Percentiles rank a stretch among this genome's conserved stretches.
Evolutionary conservation across 2,113 vertebrate genomes (phyloP).

Genomic region (Murina feae): DNA sequence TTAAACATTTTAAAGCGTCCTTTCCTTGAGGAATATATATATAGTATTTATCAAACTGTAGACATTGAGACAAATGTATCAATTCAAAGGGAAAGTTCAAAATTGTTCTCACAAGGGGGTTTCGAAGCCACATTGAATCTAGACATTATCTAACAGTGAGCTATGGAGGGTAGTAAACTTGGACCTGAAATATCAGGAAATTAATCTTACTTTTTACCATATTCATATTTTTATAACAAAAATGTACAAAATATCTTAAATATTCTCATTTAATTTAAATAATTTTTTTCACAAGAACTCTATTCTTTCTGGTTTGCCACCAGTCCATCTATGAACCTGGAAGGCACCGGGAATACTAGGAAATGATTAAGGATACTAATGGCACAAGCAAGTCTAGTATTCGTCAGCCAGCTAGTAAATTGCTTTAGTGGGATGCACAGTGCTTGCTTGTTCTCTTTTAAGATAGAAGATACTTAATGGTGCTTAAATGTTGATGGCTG

Average conservation of each 20-base stretch:
- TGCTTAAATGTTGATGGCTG: neutral
- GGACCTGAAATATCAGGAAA: conserved; percentile 57
- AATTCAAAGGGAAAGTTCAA: conserved; percentile 65
- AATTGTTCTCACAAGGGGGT: conserved; percentile 53
- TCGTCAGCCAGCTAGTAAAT: neutral
- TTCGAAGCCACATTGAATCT: conserved; percentile 49
- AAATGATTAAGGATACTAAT: neutral
- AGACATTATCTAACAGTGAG: conserved; percentile 65
- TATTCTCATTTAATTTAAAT: neutral
- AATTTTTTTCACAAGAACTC: neutral
- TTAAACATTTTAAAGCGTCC: neutral
- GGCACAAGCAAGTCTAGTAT: neutral
- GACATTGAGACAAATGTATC: conserved; percentile 72
- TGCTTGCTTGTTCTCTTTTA: neutral
- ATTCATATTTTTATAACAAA: neutral
- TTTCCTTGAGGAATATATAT: conserved; percentile 5
- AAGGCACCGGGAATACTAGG: conserved; percentile 6
- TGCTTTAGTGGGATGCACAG: rapidly evolving
- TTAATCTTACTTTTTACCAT: neutral
- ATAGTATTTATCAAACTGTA: conserved; percentile 47
- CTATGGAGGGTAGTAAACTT: conserved; percentile 51
- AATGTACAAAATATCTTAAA: neutral
- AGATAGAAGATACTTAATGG: neutral
- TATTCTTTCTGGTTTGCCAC: conserved; percentile 2
- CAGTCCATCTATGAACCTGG: neutral